These are phyloP conservation scores for Chroicocephalus ridibundus DNA, from an alignment of 2,113 vertebrate species.

Conservation along the genomic window DNA sequence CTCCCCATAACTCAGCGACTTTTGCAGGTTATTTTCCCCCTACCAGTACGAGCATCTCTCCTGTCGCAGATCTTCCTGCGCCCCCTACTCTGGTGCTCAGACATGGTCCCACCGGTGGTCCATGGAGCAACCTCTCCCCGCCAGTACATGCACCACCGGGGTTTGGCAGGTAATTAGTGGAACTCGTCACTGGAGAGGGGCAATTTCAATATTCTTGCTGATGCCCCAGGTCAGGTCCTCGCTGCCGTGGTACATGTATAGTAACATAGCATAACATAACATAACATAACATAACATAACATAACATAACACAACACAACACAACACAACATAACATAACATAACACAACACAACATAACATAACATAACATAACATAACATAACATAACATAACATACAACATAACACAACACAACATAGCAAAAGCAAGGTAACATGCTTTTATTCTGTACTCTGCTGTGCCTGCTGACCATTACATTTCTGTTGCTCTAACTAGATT, in stretches of 20 bases:
- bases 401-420: too few relatives aligned
- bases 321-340: too few relatives aligned
- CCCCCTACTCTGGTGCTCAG: not conserved
- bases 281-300: too few relatives aligned
- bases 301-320: too few relatives aligned
- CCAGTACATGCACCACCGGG: rapidly evolving
- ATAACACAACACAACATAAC: too few relatives aligned
- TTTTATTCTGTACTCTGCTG: not conserved
- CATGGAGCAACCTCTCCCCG: not conserved
- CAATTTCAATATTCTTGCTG: not conserved
- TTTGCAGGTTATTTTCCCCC: not conserved
- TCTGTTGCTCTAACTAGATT: not conserved
- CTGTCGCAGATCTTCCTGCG: not conserved
- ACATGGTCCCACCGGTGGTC: not conserved
- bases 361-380: too few relatives aligned
- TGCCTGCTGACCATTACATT: not conserved
- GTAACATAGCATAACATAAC: too few relatives aligned
- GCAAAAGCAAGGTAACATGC: not conserved
- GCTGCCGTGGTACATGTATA: too few relatives aligned
- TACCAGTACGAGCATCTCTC: not conserved
- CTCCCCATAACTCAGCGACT: not conserved
- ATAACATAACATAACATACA: too few relatives aligned
- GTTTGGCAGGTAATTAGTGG: not conserved
- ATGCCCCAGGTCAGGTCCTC: not conserved
- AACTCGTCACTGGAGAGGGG: too few relatives aligned